Evolutionary conservation across 2,113 vertebrate species (phyloP), one percentile per base, ranked within the genome.

Genomic region (Strigops habroptila): DNA sequence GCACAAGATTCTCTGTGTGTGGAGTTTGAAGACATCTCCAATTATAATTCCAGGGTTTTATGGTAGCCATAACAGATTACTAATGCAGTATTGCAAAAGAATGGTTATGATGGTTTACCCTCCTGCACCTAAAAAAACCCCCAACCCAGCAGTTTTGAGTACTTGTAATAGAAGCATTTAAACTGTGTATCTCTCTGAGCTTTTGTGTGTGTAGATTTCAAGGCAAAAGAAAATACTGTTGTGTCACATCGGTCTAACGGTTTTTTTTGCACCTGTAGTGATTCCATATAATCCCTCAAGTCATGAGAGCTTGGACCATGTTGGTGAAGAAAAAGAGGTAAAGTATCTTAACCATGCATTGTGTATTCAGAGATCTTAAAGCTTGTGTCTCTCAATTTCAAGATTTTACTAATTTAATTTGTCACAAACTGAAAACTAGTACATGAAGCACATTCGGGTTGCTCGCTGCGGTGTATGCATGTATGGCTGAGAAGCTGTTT

Each of bases 321-420:
- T 99, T 74, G 99, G 99, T 94, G 99, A 99, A 95, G 99, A 99
- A 98, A 99, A 99, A 96, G 99, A 99, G 99, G 99, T 99, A 97
- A 98, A 95, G 12, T 84, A 27, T 21, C 6, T 57, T 92, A 80
- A 41, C 14, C 18, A 7, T 5, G 16, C 25, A 43, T 28, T 70
- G 17, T 64, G 28, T 67, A 33, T 67, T 35, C 30, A 13, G 37
- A 88, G 46, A 48, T 90, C 37, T 68, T 77, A 41, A 60, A 65
- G 21, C 14, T 11, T 59, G 6, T 83, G 4, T 70, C 19, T 69
- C 25, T 82, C 52, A 37, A 0, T 88, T 63, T 78, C 16, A 39
- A 35, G n/a, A 70, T 44, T 35, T 86, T 43, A 41, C 25, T 68
- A 62, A 51, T 51, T 48, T 48, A 48, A 52, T 23, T 82, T 57